Percentiles rank a stretch among this genome's conserved stretches.
phyloP scores from a whole-genome alignment of 2,113 vertebrate genomes.

The Camarhynchus parvulus region DNA sequence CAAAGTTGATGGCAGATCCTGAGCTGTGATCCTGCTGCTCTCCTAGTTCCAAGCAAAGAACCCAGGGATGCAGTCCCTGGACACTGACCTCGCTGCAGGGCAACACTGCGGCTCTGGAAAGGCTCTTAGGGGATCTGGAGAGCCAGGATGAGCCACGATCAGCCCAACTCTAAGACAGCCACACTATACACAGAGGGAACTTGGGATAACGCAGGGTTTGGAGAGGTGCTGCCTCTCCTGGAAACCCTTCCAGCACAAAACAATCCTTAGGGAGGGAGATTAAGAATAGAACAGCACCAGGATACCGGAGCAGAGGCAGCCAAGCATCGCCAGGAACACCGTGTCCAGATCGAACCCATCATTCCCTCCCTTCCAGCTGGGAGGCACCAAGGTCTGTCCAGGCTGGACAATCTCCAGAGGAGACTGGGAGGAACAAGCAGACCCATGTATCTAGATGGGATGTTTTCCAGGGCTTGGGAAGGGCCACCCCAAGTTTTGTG shows the following conservation, averaged over 20 bases:
- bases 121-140: not conserved
- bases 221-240: not conserved
- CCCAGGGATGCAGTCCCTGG: not conserved
- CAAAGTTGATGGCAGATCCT: not conserved
- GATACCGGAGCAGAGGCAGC: not conserved
- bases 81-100: accelerated
- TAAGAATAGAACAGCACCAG: not conserved
- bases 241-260: not conserved
- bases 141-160: accelerated
- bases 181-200: accelerated
- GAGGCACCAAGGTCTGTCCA: conserved; percentile 25
- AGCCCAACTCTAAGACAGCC: accelerated
- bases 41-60: not conserved
- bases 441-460: conserved; percentile 1
- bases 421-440: not conserved
- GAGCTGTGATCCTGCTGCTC: not conserved
- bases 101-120: not conserved
- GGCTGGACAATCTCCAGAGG: conserved; percentile 17
- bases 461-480: not conserved
- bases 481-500: not conserved
- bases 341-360: not conserved
- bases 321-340: conserved; percentile 33
- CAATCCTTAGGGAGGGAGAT: not conserved
- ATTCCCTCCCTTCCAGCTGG: conserved; percentile 12
- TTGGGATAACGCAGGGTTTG: accelerated